Percentiles rank a stretch among this genome's conserved stretches.
Evolutionary conservation across 2,113 vertebrate genomes (phyloP).

Genomic region (Urocolius indicus): DNA sequence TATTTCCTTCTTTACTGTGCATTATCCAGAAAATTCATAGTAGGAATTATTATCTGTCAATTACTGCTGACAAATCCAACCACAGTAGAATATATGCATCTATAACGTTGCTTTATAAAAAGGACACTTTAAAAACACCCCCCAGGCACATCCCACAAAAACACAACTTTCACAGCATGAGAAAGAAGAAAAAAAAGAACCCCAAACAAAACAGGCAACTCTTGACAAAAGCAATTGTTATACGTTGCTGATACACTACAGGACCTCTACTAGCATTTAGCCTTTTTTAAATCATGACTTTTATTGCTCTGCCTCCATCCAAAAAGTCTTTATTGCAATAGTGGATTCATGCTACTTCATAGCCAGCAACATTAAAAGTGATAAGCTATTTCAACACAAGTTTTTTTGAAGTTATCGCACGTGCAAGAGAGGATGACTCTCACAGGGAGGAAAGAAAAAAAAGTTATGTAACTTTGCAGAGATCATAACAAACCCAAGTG

Average conservation of each 20-base stretch:
- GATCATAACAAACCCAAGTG: neutral
- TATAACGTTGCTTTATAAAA: neutral
- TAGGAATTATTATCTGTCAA: neutral
- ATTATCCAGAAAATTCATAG: neutral
- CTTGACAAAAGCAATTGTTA: neutral
- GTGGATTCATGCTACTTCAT: neutral
- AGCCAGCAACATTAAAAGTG: neutral
- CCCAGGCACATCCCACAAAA: neutral
- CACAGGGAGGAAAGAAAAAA: neutral
- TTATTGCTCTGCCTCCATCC: neutral
- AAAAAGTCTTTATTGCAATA: neutral
- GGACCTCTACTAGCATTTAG: neutral
- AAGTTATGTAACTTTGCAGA: neutral
- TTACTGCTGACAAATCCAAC: neutral
- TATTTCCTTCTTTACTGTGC: neutral
- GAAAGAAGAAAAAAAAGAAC: neutral
- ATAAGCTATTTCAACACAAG: neutral
- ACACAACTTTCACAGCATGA: neutral
- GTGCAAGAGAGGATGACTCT: neutral
- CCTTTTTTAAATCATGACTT: neutral
- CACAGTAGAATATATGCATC: neutral
- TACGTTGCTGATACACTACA: neutral
- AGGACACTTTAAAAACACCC: neutral
- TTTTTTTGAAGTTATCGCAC: neutral
- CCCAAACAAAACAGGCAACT: accelerated